Evolutionary conservation across 92 coral and sea anemone genomes (phyloP), one percentile per base, ranked within the genome.

Genomic region (Anthopleura xanthogrammica): DNA sequence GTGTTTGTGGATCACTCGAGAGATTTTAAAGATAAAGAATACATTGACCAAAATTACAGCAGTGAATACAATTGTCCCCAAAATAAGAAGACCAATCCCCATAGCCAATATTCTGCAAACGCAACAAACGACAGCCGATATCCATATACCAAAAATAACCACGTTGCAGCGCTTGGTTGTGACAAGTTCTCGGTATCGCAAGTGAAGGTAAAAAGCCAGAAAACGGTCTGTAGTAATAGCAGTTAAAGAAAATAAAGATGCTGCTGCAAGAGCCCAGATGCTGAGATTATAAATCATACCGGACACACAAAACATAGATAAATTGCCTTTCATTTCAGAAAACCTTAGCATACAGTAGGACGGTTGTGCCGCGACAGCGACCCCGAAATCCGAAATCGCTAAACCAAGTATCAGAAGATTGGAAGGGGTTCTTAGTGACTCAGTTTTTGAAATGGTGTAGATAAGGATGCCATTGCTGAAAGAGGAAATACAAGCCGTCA

Each of bases 111-210:
- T 11, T 29, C 22, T 20, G 19, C 72, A 66, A 7, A 36, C 24
- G 13, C 58, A 57, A 16, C 23, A 14, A 4, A 36, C 4, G 43
- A 58, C 14, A 79, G 41, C 36, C 7, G 46, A 41, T 1, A 60
- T 12, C 52, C 70, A 62, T 6, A n/a, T 62, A 12, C 11, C 9
- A 8, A 60, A 5, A 20, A 79, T 6, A 57, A 17, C 52, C 7
- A 60, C n/a, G 7, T 46, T 8, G 8, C 48, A 55, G 16, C 82
- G 82, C 43, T 41, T 58, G 12, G 43, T 70, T 7, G 83, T 43
- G 50, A 80, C 83, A 4, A 80, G 62, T 23, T 64, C 76, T 6
- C 41, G 19, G 83, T 80, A 80, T 43, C 77, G 43, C 14, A 80
- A 39, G 39, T 80, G 76, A 12, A 80, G 40, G 42, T 64, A 8